Conservation (phyloP, 2,888 invertebrate genomes). For the Synergus gifuensis region DNA sequence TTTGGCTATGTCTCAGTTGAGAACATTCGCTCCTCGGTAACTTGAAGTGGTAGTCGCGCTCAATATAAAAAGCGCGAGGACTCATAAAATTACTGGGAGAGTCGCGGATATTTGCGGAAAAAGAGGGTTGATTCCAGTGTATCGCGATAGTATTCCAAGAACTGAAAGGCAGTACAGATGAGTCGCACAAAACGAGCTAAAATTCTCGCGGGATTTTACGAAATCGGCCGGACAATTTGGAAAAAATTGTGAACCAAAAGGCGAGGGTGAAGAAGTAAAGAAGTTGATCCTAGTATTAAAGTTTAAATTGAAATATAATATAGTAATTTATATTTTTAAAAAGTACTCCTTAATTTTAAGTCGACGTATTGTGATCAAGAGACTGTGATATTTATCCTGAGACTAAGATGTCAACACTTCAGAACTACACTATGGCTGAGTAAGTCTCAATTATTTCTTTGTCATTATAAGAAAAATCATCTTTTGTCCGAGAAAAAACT, state of each 20-base stretch:
- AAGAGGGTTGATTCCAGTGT: slow-evolving; percentile 39
- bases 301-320: neutral
- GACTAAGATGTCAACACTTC: slow-evolving; percentile 35
- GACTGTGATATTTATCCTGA: slow-evolving; percentile 45
- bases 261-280: slow-evolving; percentile 27
- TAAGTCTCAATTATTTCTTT: slow-evolving; percentile 24
- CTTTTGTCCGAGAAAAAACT: neutral
- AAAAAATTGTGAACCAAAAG: slow-evolving; percentile 50
- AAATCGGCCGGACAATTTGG: slow-evolving; percentile 63
- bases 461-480: neutral
- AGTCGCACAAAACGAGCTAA: slow-evolving; percentile 63
- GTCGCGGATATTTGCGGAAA: neutral
- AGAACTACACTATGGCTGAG: slow-evolving; percentile 39
- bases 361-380: slow-evolving; percentile 39
- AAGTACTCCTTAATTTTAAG: neutral
- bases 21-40: slow-evolving; percentile 63
- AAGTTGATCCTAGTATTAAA: neutral
- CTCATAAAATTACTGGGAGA: slow-evolving; percentile 1
- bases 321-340: neutral
- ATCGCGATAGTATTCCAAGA: neutral
- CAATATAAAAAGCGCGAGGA: slow-evolving; percentile 21
- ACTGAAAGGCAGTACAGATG: slow-evolving; percentile 56
- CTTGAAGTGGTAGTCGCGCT: slow-evolving; percentile 44
- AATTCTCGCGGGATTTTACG: slow-evolving; percentile 61
- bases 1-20: slow-evolving; percentile 59